Evolutionary conservation across 2,113 vertebrate genomes (phyloP).

Genomic region (Neodon shergylaensis): DNA sequence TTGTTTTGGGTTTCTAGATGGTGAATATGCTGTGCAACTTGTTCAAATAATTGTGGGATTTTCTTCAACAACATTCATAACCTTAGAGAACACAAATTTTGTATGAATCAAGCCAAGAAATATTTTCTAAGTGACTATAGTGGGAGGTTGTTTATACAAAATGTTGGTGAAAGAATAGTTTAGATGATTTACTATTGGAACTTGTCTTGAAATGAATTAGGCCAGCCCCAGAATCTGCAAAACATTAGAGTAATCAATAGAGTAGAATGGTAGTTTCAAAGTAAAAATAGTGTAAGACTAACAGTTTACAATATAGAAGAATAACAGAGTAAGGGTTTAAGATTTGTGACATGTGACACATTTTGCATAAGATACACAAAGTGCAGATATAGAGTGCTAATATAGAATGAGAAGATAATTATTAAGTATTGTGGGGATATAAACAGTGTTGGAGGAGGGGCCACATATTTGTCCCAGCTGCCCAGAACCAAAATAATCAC

Average conservation of each 20-base stretch:
- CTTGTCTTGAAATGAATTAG: not conserved
- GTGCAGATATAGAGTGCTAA: not conserved
- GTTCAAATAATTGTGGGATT: not conserved
- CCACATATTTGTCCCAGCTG: no score
- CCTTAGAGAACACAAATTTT: not conserved
- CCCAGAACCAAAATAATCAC: no score
- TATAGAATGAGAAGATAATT: not conserved
- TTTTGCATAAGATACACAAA: not conserved
- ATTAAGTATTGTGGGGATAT: not conserved
- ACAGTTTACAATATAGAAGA: not conserved
- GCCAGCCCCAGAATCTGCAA: not conserved
- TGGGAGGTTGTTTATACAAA: not conserved
- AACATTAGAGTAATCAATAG: not conserved
- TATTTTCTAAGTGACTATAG: not conserved
- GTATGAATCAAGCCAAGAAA: not conserved
- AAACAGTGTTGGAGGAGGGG: no score
- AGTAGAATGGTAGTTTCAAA: not conserved
- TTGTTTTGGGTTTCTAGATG: not conserved
- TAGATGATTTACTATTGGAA: slow-evolving; percentile 8
- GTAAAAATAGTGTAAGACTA: not conserved
- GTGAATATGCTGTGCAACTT: not conserved
- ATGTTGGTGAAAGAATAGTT: not conserved
- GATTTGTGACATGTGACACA: not conserved
- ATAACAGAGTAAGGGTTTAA: not conserved
- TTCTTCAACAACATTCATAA: not conserved